Evolutionary conservation across 1,140 invertebrate species (phyloP), one percentile per base, ranked within the genome.

Genomic region (Drosophila trapezifrons): DNA sequence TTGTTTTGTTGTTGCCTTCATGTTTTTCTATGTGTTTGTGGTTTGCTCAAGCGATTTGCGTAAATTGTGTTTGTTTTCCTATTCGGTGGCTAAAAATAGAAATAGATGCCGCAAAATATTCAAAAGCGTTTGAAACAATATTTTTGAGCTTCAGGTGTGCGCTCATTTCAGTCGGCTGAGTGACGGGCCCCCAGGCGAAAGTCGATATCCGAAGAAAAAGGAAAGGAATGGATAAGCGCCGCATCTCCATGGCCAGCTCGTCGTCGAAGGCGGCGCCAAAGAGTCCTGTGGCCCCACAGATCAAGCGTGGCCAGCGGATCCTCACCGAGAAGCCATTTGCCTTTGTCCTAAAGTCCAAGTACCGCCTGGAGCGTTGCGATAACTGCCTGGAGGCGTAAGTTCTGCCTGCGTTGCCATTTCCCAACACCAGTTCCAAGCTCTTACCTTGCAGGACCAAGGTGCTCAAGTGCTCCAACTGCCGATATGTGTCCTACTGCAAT

Each of bases 401-500:
- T 6, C 0, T 1, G 4, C 9, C 29, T 3, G 3, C 9, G 0
- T 9, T 32, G 3, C 9, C 9, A 9, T 10, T 8, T 10, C 3
- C 7, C 7, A 2, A n/a, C n/a, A n/a, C n/a, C 29, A 0, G 29
- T 4, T 2, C 8, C 9, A 32, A 10, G 9, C 29, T 32, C 3
- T 10, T 32, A 10, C 29, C 15, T 8, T 10, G 6, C 37, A 96
- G 96, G 65, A 92, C 92, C 2, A 94, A 95, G 79, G 92, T 97
- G 7, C 92, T 94, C 4, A 96, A 96, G 92, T 97, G 96, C 92
- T 95, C 95, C 2, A 95, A 93, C n/a, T 97, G 96, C 90, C 94
- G 95, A n/a, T 96, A 95, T 90, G 95, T 96, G 3, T 94, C 95
- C 90, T 97, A 97, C 75, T 97, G 97, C 85, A 94, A 95, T 57